A percentile compares a stretch with the other conserved stretches of the same genome.
These are phyloP conservation scores for Oreonectes daqikongensis DNA, from an alignment of 2,797 vertebrate species.

Conservation along the genomic window DNA sequence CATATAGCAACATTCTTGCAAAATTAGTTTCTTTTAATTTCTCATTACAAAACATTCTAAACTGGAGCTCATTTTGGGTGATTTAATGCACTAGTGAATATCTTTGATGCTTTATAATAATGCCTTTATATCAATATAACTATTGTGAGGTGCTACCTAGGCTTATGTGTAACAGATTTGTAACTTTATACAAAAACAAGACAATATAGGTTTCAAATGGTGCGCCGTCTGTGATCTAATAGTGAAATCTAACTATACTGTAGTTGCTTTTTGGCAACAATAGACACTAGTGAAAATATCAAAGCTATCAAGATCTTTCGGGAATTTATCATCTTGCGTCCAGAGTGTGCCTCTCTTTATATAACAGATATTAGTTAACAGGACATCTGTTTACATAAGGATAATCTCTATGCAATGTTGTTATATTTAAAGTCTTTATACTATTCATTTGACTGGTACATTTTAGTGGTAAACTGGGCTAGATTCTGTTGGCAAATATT, in stretches of 20 bases:
- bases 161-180: not conserved
- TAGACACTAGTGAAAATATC: not conserved
- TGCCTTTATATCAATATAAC: conserved; percentile 73
- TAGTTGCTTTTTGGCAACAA: conserved; percentile 9
- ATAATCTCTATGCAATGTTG: conserved; percentile 39
- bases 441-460: not conserved
- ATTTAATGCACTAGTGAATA: conserved; percentile 45
- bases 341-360: conserved; percentile 27
- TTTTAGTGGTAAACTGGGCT: not conserved
- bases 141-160: conserved; percentile 11
- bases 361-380: not conserved
- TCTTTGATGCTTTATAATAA: conserved; percentile 74
- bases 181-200: conserved; percentile 5
- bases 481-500: not conserved
- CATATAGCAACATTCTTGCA: not conserved
- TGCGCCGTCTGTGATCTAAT: conserved; percentile 18
- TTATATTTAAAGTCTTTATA: conserved; percentile 5
- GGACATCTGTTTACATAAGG: not conserved
- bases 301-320: not conserved
- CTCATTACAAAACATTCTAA: not conserved
- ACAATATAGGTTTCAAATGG: not conserved
- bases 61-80: not conserved
- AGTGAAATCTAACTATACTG: not conserved
- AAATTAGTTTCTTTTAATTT: not conserved
- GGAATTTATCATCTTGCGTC: not conserved